Percentiles rank a stretch among this genome's conserved stretches.
phyloP scores from a whole-genome alignment of 2,113 vertebrate genomes.

The Strigops habroptila region DNA sequence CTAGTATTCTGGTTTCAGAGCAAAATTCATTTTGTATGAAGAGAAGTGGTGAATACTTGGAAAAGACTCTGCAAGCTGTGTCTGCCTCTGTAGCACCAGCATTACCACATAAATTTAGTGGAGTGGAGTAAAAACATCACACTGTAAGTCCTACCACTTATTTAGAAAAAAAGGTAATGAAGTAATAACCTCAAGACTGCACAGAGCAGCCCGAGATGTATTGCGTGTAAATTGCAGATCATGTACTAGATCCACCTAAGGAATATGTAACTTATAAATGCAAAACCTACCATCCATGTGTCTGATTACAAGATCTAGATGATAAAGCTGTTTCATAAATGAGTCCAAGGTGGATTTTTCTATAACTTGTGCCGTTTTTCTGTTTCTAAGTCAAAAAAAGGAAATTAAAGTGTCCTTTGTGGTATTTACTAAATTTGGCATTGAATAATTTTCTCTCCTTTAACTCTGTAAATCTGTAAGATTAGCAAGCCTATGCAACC shows the following conservation, averaged over 20 bases:
- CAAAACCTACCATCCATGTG: background rate
- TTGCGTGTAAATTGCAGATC: background rate
- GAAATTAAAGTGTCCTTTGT: background rate
- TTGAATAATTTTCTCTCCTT: background rate
- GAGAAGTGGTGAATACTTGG: background rate
- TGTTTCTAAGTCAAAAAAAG: background rate
- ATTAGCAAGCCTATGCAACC: background rate
- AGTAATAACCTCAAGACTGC: background rate
- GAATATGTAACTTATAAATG: background rate
- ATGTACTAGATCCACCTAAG: background rate
- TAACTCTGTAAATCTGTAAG: background rate
- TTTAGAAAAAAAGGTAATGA: background rate
- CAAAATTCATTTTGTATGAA: background rate
- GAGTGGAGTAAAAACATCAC: background rate
- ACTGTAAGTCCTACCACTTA: background rate
- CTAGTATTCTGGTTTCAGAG: background rate
- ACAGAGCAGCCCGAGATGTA: background rate
- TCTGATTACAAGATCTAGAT: background rate
- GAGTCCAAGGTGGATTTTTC: background rate
- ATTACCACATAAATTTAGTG: constrained; percentile 1
- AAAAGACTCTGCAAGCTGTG: background rate
- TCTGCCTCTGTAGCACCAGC: background rate
- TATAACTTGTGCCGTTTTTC: background rate
- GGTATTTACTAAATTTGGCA: background rate
- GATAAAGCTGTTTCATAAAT: background rate